Percentiles rank a stretch among this genome's conserved stretches.
phyloP scores from a whole-genome alignment of 2,888 invertebrate species.

The Dasypolia templi region DNA sequence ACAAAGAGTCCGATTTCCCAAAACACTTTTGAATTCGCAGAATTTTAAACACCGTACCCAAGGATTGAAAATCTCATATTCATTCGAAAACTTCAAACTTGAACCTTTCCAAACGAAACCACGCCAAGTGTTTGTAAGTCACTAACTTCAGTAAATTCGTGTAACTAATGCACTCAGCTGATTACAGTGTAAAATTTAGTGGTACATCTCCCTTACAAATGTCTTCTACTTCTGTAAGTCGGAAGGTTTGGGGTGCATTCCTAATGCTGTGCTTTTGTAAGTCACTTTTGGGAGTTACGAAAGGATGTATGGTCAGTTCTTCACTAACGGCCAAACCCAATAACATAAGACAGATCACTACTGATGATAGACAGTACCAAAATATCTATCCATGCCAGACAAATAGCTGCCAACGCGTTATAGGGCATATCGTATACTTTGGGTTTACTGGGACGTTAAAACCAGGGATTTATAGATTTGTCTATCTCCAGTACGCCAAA shows the following conservation, averaged over 20 bases:
- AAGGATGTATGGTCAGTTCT: neutral
- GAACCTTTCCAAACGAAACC: constrained; percentile 17
- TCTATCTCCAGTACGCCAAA: too few species aligned
- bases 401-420: too few species aligned
- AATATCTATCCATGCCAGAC: too few species aligned
- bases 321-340: too few species aligned
- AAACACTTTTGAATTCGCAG: constrained; percentile 8
- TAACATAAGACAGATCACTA: too few species aligned
- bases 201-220: constrained; percentile 73
- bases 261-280: constrained; percentile 71
- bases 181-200: constrained; percentile 80
- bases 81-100: constrained; percentile 43
- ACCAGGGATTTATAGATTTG: too few species aligned
- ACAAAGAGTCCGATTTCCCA: neutral
- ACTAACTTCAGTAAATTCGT: constrained; percentile 35
- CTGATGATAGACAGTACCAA: too few species aligned
- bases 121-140: constrained; percentile 30
- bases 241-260: constrained; percentile 80
- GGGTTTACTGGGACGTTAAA: too few species aligned
- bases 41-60: constrained; percentile 35
- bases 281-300: constrained; percentile 57
- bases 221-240: constrained; percentile 79
- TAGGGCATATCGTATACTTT: too few species aligned
- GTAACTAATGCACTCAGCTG: constrained; percentile 76
- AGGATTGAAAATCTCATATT: constrained; percentile 48